phyloP scores from a whole-genome alignment of 1,140 invertebrate species.

The Tenebrio molitor region DNA sequence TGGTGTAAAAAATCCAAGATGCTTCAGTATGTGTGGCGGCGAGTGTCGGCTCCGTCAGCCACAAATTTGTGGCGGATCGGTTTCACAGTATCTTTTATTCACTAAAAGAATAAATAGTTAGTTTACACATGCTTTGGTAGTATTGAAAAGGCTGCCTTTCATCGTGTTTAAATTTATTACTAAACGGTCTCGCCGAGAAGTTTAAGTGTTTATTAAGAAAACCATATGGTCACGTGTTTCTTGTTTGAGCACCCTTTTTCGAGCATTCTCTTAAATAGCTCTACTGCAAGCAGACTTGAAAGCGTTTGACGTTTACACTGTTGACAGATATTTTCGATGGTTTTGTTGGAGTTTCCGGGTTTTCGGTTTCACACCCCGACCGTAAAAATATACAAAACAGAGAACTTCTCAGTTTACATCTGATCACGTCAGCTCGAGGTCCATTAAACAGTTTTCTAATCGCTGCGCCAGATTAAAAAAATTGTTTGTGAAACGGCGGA shows the following conservation, averaged over 20 bases:
- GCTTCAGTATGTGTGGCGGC: not conserved
- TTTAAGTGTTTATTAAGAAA: constrained; percentile 43
- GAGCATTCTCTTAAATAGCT: constrained; percentile 22
- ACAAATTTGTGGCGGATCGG: constrained; percentile 11
- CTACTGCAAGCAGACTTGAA: constrained; percentile 5
- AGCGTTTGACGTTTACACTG: constrained; percentile 32
- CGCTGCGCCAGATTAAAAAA: not conserved
- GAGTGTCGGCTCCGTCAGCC: constrained; percentile 28
- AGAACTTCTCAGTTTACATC: constrained; percentile 8
- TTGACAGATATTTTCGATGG: constrained; percentile 42
- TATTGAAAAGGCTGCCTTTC: constrained; percentile 30
- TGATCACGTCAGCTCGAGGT: not conserved
- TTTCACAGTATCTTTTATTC: constrained; percentile 34
- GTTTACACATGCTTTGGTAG: constrained; percentile 17
- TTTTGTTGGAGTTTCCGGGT: constrained; percentile 41
- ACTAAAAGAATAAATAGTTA: constrained; percentile 29
- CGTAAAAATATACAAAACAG: constrained; percentile 22
- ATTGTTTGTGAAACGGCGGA: not conserved
- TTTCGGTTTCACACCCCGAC: constrained; percentile 33
- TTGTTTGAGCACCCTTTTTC: constrained; percentile 35
- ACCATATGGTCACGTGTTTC: constrained; percentile 43
- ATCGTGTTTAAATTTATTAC: constrained; percentile 41
- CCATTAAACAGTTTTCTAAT: constrained; percentile 4
- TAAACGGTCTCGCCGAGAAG: constrained; percentile 34
- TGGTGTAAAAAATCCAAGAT: constrained; percentile 1